Evolutionary conservation across 2,888 invertebrate species (phyloP).

Genomic region (Macaria notata): DNA sequence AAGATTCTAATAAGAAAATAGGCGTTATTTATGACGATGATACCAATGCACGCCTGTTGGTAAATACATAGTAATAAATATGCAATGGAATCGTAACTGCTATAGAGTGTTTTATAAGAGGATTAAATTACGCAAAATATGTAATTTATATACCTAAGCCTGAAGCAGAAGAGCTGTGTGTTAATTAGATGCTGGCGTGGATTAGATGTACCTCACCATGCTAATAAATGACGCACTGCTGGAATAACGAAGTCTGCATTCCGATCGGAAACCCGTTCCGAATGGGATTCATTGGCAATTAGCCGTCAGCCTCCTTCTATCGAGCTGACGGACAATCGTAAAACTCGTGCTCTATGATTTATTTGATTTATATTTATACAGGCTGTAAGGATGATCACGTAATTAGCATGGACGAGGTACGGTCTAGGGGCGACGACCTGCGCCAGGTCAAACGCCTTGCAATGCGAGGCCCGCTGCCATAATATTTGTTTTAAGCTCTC

Average conservation of each 20-base stretch:
- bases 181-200: neutral
- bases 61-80: too few relatives aligned
- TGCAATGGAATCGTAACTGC: too few relatives aligned
- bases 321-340: conserved; percentile 9
- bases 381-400: conserved; percentile 28
- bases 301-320: conserved; percentile 14
- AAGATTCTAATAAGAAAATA: too few relatives aligned
- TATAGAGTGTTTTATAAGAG: too few relatives aligned
- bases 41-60: too few relatives aligned
- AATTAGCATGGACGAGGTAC: conserved; percentile 48
- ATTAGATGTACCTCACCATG: conserved; percentile 15
- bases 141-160: too few relatives aligned
- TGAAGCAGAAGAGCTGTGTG: too few relatives aligned
- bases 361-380: conserved; percentile 6
- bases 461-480: conserved; percentile 42
- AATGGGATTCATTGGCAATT: conserved; percentile 20
- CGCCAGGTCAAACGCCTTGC: conserved; percentile 65
- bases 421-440: conserved; percentile 61
- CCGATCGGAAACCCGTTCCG: conserved; percentile 31
- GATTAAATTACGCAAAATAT: too few relatives aligned
- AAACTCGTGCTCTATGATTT: conserved; percentile 16
- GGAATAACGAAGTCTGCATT: conserved; percentile 32
- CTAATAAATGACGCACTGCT: conserved; percentile 26
- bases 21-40: too few relatives aligned
- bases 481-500: conserved; percentile 29